Base-by-base conservation (phyloP, 1,140 invertebrate genomes). In the Brachystomella parvula region DNA sequence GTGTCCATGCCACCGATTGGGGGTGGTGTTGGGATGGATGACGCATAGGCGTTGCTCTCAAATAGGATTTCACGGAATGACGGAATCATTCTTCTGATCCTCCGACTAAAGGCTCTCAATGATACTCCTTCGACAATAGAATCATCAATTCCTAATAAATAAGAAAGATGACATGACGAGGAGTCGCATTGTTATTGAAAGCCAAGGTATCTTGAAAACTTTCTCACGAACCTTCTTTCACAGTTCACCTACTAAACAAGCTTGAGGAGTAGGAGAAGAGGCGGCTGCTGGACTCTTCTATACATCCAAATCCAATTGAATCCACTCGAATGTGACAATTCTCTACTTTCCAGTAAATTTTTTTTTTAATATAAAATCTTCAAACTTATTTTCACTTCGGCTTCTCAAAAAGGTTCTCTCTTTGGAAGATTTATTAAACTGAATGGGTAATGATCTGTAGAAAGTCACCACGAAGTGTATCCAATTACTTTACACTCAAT, bases 41-140 rank as follows among this genome's bases (percentile, higher is more conserved):
- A 57, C 21, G 44, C 15, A 21, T 47, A 61, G 61, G 64, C 60
- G 63, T 68, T 63, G 58, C 57, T 66, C 64, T 66, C 64, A 47
- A 62, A 66, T 63, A 66, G 61, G 39, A 70, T 56, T 32, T 70
- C 64, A 47, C 68, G 47, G 47, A 70, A 70, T n/a, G 64, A 62
- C 53, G 68, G 68, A 53, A 69, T 57, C 68, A 69, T 69, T 66
- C 49, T 65, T 12, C 30, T 60, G 49, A 53, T 53, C 49, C 24
- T 53, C 35, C 6, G 35, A 6, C 49, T 53, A 59, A 29, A 59
- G 24, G 30, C 26, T 12, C 49, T 24, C 9, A 24, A 24, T 53
- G 15, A 19, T 53, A 53, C 9, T 53, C 49, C 49, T 53, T 53
- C 49, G 19, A 39, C 35, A 19, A 53, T 24, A 24, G 15, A 53